Base-by-base conservation (phyloP, 2,797 vertebrate species). In the Platyrinchus mystaceus region DNA sequence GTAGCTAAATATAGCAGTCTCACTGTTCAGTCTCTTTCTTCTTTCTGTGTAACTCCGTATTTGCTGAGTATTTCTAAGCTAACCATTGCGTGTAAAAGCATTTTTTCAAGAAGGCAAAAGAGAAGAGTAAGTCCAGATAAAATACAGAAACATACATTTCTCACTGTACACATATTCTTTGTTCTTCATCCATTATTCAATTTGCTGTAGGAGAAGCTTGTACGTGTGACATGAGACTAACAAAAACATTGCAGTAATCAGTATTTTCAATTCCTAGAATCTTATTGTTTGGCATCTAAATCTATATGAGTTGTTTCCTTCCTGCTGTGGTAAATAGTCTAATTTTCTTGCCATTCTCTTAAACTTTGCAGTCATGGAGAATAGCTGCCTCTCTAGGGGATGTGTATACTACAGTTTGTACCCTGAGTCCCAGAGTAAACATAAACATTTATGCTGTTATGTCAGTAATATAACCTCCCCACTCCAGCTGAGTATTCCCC, bases 361-460 rank as follows among this genome's bases (percentile, higher is more conserved):
- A 36, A 90, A 86, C 47, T 43, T 3, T 69, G 34, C 50, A 75
- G 93, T 84, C 73, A 66, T 88, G 85, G 70, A 96, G 85, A 94
- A 90, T 32, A 90, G 63, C 56, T 89, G 56, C 71, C 60, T 89
- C 86, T 84, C 94, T 70, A 68, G 93, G 84, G 86, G 52, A 66
- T 39, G 39, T 82, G 47, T 64, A 41, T 52, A 46, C 88, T 84
- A 73, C 80, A 70, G 79, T 70, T 92, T 87, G 49, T 93, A 95
- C 84, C 92, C 93, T 59, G 10, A 89, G 52, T 67, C 80, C 76
- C 96, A 84, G 55, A 95, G 88, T 94, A 96, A 96, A 92, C 70
- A 91, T 92, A 94, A 95, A 95, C 91, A 93, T 94, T 95, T 96
- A 88, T 84, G 64, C 47, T 87, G 70, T 87, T 96, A 67, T 93